A percentile compares a stretch with the other conserved stretches of the same genome.
These are phyloP conservation scores for Myopa tessellatipennis DNA, from an alignment of 2,888 invertebrate species.

Conservation along the genomic window DNA sequence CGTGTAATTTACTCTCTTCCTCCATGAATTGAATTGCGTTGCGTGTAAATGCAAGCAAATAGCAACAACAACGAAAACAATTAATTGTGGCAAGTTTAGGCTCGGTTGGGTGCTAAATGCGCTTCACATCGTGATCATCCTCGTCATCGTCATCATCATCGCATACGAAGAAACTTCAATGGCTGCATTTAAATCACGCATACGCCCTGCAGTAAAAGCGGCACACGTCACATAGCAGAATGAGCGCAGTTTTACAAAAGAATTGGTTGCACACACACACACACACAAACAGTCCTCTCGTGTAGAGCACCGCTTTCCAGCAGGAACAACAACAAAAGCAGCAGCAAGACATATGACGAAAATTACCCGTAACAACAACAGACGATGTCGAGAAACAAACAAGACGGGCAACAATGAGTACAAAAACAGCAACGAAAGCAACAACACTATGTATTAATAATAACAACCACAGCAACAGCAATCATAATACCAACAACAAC, in stretches of 20 bases:
- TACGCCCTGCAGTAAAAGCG: background rate
- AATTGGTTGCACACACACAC: background rate
- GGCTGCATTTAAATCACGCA: constrained; percentile 15
- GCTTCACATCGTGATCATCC: background rate
- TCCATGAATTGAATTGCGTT: no score
- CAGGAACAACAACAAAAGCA: background rate
- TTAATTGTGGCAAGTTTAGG: constrained; percentile 21
- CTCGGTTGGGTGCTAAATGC: background rate
- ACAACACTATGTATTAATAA: background rate
- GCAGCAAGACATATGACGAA: background rate
- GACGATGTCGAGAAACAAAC: background rate
- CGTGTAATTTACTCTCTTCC: no score
- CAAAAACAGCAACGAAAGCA: constrained; percentile 16
- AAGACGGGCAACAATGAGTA: background rate
- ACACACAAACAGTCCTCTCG: background rate
- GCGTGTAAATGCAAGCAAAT: no score
- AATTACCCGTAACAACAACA: background rate
- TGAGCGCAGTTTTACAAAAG: constrained; percentile 4
- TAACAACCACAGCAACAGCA: background rate
- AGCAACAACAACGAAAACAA: background rate
- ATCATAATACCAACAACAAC: constrained; percentile 3
- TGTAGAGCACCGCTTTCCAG: background rate
- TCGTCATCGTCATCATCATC: background rate
- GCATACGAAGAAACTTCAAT: constrained; percentile 9
- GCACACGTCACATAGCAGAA: background rate